phyloP scores from a whole-genome alignment of 2,113 vertebrate species.

The Ascaphus truei region DNA sequence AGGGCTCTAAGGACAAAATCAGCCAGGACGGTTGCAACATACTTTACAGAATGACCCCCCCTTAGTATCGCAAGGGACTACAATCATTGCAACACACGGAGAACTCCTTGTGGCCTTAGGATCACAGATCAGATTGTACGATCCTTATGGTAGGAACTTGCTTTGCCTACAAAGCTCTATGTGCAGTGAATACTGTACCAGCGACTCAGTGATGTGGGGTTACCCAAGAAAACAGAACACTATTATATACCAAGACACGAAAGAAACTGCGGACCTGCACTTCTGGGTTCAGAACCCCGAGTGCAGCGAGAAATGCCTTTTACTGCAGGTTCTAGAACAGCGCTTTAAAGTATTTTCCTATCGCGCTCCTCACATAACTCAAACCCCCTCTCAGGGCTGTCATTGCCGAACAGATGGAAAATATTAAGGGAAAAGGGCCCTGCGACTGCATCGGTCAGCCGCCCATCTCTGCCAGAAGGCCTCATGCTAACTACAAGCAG shows the following conservation, averaged over 20 bases:
- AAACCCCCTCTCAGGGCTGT: conserved; percentile 68
- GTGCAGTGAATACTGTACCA: no score
- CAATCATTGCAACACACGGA: no score
- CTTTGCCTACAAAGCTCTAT: no score
- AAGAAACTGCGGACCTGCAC: not conserved
- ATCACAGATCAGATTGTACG: no score
- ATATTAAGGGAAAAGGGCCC: conserved; percentile 73
- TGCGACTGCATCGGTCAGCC: conserved; percentile 73
- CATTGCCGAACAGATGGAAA: conserved; percentile 86
- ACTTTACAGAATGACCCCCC: no score
- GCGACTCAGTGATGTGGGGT: no score
- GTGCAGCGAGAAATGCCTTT: conserved; percentile 22
- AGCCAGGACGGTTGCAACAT: no score
- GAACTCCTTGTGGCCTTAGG: no score
- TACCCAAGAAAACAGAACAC: no score
- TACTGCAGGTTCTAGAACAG: conserved; percentile 55
- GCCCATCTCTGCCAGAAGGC: conserved; percentile 56
- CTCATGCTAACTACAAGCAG: conserved; percentile 71
- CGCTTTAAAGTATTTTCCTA: conserved; percentile 59
- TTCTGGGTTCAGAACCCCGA: not conserved
- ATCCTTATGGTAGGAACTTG: no score
- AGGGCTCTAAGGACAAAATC: no score
- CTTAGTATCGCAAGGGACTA: no score
- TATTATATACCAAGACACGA: not conserved
- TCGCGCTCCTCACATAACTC: conserved; percentile 64